Evolutionary conservation across 1,140 invertebrate species (phyloP).

Genomic region (Ctenoplectra terminalis): DNA sequence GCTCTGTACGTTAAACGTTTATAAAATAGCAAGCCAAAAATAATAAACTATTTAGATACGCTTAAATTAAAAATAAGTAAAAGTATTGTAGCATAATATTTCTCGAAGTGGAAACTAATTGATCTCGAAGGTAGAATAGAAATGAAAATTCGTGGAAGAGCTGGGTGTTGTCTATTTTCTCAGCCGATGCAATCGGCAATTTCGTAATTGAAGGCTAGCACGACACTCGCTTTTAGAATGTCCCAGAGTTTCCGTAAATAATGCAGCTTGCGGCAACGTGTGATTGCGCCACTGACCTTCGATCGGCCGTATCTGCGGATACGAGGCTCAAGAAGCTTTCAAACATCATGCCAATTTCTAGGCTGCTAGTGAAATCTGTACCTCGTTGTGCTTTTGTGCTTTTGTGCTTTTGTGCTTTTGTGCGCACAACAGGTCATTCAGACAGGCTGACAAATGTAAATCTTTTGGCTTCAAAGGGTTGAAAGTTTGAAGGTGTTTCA

Average conservation of each 20-base stretch:
- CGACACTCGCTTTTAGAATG: slow-evolving; percentile 45
- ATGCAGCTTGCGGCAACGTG: slow-evolving; percentile 41
- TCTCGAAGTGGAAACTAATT: too few relatives aligned
- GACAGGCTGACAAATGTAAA: neutral
- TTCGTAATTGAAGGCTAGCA: slow-evolving; percentile 40
- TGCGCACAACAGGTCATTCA: neutral
- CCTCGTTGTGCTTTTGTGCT: neutral
- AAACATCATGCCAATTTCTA: slow-evolving; percentile 51
- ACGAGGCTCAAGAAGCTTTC: slow-evolving; percentile 20
- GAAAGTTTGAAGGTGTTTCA: too few relatives aligned
- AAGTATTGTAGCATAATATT: too few relatives aligned
- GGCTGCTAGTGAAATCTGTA: neutral
- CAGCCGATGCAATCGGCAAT: slow-evolving; percentile 34
- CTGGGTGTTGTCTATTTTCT: slow-evolving; percentile 35
- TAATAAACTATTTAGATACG: too few relatives aligned
- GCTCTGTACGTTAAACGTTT: too few relatives aligned
- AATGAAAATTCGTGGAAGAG: slow-evolving; percentile 25
- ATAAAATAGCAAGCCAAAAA: too few relatives aligned
- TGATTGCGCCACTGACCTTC: slow-evolving; percentile 64
- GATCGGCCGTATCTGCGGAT: slow-evolving; percentile 38
- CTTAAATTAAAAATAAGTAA: too few relatives aligned
- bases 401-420: too few relatives aligned
- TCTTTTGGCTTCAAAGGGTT: neutral
- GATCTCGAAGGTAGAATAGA: neutral
- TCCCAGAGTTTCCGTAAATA: slow-evolving; percentile 60